These are phyloP conservation scores for Drosophila setifemur DNA, from an alignment of 1,140 invertebrate genomes.

Conservation along the genomic window DNA sequence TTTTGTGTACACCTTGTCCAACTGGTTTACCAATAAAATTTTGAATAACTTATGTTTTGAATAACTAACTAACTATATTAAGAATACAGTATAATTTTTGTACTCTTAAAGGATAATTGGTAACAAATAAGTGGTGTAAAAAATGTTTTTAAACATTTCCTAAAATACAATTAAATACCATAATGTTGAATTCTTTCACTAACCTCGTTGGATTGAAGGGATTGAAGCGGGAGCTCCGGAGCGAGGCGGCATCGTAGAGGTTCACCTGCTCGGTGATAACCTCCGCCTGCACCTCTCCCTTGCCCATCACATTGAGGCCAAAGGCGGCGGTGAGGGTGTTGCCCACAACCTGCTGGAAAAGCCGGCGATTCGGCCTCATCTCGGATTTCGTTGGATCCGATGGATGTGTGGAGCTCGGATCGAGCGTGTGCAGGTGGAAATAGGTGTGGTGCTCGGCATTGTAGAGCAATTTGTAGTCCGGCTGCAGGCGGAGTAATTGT, in stretches of 20 bases:
- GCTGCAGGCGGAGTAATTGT: slow-evolving; percentile 68
- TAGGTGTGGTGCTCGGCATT: slow-evolving; percentile 76
- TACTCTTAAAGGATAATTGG: too few relatives aligned
- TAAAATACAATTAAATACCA: too few relatives aligned
- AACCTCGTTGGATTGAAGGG: slow-evolving; percentile 79
- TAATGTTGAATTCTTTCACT: too few relatives aligned
- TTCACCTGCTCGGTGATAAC: slow-evolving; percentile 56
- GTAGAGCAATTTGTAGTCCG: slow-evolving; percentile 74
- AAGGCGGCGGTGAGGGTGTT: slow-evolving; percentile 67
- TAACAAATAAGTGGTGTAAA: too few relatives aligned
- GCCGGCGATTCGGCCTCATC: slow-evolving; percentile 14
- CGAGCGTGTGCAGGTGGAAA: slow-evolving; percentile 65
- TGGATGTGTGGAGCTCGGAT: background rate
- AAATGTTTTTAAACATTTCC: too few relatives aligned
- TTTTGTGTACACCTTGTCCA: too few relatives aligned
- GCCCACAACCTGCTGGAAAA: slow-evolving; percentile 62
- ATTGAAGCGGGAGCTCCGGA: slow-evolving; percentile 71
- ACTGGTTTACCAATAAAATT: too few relatives aligned
- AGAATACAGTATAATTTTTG: too few relatives aligned
- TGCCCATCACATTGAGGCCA: slow-evolving; percentile 53
- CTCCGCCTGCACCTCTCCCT: slow-evolving; percentile 2
- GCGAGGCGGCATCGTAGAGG: slow-evolving; percentile 68
- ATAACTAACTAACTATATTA: too few relatives aligned
- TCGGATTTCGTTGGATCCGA: background rate
- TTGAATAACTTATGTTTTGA: too few relatives aligned